These are phyloP conservation scores for Nemopilema nomurai DNA, from an alignment of 30 jellyfish, hydroid and myxozoan genomes.

Conservation along the genomic window DNA sequence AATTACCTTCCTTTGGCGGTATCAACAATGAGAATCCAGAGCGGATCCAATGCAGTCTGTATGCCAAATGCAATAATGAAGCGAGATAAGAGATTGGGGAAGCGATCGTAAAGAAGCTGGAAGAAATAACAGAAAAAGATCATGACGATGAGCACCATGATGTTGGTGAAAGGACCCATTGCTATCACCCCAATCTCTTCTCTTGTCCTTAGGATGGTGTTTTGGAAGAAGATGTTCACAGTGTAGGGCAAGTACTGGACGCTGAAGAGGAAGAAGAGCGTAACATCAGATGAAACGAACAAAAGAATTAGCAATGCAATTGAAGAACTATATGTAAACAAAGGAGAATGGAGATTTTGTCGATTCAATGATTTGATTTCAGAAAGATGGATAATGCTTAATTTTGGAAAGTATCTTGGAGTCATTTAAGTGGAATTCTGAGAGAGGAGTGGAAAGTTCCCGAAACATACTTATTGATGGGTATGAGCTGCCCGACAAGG, in stretches of 20 bases:
- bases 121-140: slow-evolving; percentile 68
- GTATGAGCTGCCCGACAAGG: slow-evolving; percentile 65
- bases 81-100: slow-evolving; percentile 77
- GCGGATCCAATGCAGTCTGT: slow-evolving; percentile 86
- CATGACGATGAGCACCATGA: slow-evolving; percentile 57
- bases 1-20: slow-evolving; percentile 77
- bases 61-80: slow-evolving; percentile 90
- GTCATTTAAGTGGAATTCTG: too few relatives aligned
- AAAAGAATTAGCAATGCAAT: neutral
- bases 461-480: slow-evolving; percentile 68
- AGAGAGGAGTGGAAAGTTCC: neutral
- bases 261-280: slow-evolving; percentile 40
- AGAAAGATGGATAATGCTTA: too few relatives aligned
- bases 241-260: slow-evolving; percentile 91
- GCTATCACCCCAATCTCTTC: slow-evolving; percentile 88
- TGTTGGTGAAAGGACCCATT: slow-evolving; percentile 90
- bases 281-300: neutral
- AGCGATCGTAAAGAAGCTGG: slow-evolving; percentile 79
- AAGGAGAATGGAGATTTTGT: neutral
- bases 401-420: too few relatives aligned
- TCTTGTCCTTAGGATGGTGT: slow-evolving; percentile 87
- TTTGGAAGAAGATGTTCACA: slow-evolving; percentile 77
- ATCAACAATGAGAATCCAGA: slow-evolving; percentile 86
- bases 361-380: too few relatives aligned
- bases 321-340: neutral